Percentiles rank a stretch among this genome's conserved stretches.
Conservation (phyloP, 2,888 invertebrate species). For the Oscheius myriophilus region DNA sequence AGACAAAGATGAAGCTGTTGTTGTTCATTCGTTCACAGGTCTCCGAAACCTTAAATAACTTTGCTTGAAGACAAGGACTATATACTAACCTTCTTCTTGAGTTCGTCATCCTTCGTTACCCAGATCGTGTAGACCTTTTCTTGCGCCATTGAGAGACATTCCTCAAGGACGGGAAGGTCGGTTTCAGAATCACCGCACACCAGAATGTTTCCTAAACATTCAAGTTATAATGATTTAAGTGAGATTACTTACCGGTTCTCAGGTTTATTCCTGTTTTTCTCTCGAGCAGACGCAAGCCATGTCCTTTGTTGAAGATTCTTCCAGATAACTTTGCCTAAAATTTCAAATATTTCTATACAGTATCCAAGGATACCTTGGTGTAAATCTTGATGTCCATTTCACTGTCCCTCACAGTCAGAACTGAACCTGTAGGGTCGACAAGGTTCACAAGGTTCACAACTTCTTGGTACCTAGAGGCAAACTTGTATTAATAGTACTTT, state of each 20-base stretch:
- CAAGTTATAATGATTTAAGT: background rate
- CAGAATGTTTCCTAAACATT: conserved; percentile 50
- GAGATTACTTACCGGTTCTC: conserved; percentile 31
- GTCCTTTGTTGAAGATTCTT: conserved; percentile 64
- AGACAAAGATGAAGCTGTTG: conserved; percentile 56
- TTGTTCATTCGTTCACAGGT: conserved; percentile 53
- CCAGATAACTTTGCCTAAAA: conserved; percentile 52
- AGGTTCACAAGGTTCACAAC: conserved; percentile 50
- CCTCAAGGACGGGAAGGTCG: conserved; percentile 67
- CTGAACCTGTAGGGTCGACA: conserved; percentile 53
- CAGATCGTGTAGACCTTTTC: conserved; percentile 59
- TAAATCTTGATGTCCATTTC: conserved; percentile 65
- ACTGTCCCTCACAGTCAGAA: conserved; percentile 55
- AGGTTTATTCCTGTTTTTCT: conserved; percentile 54
- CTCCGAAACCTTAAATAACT: conserved; percentile 44
- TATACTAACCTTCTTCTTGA: conserved; percentile 44
- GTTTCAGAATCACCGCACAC: conserved; percentile 65
- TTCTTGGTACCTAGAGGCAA: conserved; percentile 19
- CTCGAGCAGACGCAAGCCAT: conserved; percentile 59
- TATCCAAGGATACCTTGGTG: conserved; percentile 41
- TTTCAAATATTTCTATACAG: background rate
- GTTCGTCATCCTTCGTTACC: conserved; percentile 55
- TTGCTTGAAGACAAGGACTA: background rate
- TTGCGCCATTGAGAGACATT: conserved; percentile 55
- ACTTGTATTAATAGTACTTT: background rate